Base-by-base conservation (phyloP, 2,888 invertebrate species). In the Leptinotarsa rubiginosa region DNA sequence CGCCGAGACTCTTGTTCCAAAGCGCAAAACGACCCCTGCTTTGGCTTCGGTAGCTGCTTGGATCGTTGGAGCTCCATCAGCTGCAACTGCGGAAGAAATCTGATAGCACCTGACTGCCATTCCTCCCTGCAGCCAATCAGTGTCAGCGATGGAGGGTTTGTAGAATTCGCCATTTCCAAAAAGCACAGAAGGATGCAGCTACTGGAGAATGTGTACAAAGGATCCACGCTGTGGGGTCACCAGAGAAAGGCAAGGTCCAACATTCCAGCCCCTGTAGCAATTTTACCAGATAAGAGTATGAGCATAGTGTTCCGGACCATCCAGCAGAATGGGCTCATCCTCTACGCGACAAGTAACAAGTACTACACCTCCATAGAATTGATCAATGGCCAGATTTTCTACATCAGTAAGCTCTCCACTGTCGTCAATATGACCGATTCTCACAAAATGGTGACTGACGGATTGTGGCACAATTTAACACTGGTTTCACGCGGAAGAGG, bases 401-500 rank as follows among this genome's bases (percentile, higher is more conserved):
- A 97, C 84, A 92, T 92, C 47, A 96, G 97, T 3, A 92, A 93
- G 84, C 91, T 95, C 81, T 93, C 94, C 70, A 91, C 92, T 10
- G 88, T 93, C 0, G 94, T 97, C 0, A 96, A 96, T 84, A 96
- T 97, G 95, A 95, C 94, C 1, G 92, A 93, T 75, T 86, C 90
- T 1, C 90, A 91, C 78, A 89, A 91, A 59, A 89, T 87, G 64
- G 88, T 97, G 1, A 90, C 93, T 15, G 96, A 97, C 88, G 97
- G 97, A 4, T 90, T 90, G 69, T 97, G 97, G 97, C 97, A 97
- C 86, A 96, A 95, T 84, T 89, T 97, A 4, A 95, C 95, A 0
- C 87, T 98, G 62, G 89, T 91, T 73, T 92, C 94, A 0, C 90
- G 92, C 59, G 92, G 92, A 47, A 90, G 95, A 75, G 93, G 92